Evolutionary conservation across 1,140 invertebrate species (phyloP).

Genomic region (Bombyx mori): ASM3026992v2 NC_085129.1:4007001-4007500

Average conservation of each 20-base stretch:
- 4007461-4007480: conserved; percentile 88
- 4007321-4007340: neutral
- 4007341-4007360: neutral
- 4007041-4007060: conserved; percentile 86
- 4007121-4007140: no score
- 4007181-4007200: no score
- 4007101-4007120: no score
- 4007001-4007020: conserved; percentile 85
- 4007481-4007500: conserved; percentile 86
- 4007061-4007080: conserved; percentile 70
- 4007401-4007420: neutral
- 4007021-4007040: conserved; percentile 88
- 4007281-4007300: no score
- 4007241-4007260: no score
- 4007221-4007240: no score
- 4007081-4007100: no score
- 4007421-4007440: conserved; percentile 47
- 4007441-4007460: conserved; percentile 78
- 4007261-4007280: no score
- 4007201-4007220: no score
- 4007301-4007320: no score
- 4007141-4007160: no score
- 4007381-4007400: neutral
- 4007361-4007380: neutral
- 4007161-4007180: no score